Percentiles rank a stretch among this genome's conserved stretches.
Conservation (phyloP, 2,113 vertebrate species). For the Eretmodus cyanostictus region DNA sequence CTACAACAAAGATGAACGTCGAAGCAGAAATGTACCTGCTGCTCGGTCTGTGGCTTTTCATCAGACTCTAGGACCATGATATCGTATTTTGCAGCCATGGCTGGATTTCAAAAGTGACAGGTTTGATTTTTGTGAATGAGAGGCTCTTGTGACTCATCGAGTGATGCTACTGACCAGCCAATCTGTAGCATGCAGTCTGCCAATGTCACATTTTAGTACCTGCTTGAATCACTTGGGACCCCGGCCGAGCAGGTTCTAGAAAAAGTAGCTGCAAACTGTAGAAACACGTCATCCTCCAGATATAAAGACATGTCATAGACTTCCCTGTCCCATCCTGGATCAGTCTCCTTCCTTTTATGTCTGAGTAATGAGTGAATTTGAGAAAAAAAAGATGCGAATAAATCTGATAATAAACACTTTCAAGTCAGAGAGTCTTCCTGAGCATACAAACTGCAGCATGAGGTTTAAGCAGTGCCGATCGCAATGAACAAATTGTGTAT, state of each 20-base stretch:
- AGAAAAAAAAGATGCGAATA: accelerated
- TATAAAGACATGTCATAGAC: not conserved
- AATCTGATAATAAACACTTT: not conserved
- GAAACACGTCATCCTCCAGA: not conserved
- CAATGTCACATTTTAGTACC: not conserved
- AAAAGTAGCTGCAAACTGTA: not conserved
- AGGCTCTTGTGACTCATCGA: accelerated
- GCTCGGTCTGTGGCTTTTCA: not conserved
- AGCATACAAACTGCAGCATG: accelerated
- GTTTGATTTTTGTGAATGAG: not conserved
- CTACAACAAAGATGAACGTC: not conserved
- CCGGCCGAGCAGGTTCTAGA: not conserved
- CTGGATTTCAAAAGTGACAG: not conserved
- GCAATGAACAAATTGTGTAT: not conserved
- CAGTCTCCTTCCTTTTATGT: not conserved
- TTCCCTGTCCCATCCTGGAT: not conserved
- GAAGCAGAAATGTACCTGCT: not conserved
- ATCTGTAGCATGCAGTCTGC: not conserved
- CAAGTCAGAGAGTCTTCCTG: not conserved
- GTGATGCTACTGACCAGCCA: not conserved
- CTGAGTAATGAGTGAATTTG: accelerated
- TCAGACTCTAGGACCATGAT: not conserved
- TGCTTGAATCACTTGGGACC: not conserved
- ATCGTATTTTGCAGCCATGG: not conserved
- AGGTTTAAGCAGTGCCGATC: not conserved